Evolutionary conservation across 1,140 invertebrate species (phyloP), one percentile per base, ranked within the genome.

Genomic region (Drosophila kanapiae): DNA sequence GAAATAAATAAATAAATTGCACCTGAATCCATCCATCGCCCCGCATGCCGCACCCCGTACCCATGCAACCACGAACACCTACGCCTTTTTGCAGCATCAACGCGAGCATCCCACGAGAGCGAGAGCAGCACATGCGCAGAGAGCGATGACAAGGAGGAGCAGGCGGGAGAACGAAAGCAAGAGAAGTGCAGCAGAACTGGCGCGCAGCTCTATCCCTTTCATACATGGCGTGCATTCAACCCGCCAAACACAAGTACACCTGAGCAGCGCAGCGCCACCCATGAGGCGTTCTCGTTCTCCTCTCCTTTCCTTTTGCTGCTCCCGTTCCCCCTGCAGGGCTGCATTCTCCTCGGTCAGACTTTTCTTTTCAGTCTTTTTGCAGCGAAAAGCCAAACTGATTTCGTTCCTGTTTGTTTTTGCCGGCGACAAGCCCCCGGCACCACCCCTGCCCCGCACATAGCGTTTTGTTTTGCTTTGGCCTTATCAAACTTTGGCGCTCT

Each of bases 1-100:
- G 85, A 90, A 91, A 91, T 91, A 87, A 91, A 91, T 90, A 90
- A 87, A 80, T 80, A 91, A 90, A 81, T 91, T 81, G 90, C 90
- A 91, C 90, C 90, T 90, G 80, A 56, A 37, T 43, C 38, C 63
- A 43, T 29, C 38, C 40, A 27, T 29, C 42, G 6, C 29, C 27
- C 42, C 9, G 23, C 7, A 23, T 3, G 48, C n/a, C 27, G 6
- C 51, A 23, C 6, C 37, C n/a, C 29, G 5, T 6, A 9, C 31
- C 18, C 7, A 18, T 27, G 33, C 33, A 16, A 18, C 18, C 13
- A n/a, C 38, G 38, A 14, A 56, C 35, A 56, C 53, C 53, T 6
- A 56, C 53, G 53, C 53, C 35, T 38, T 23, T 4, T 10, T 38
- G 63, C 80, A 88, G 80, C 82, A 80, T 86, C 82, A 49, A 49